A percentile compares a stretch with the other conserved stretches of the same genome.
Evolutionary conservation across 1,140 invertebrate species (phyloP).

Genomic region (Drosophila melanogaster): Release_6_plus_ISO1_MT NT_037436.4:1266501-1267000

Average conservation of each 20-base stretch:
- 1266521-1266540: slow-evolving; percentile 18
- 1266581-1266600: slow-evolving; percentile 30
- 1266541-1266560: slow-evolving; percentile 63
- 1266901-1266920: slow-evolving; percentile 10
- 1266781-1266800: slow-evolving; percentile 3
- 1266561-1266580: slow-evolving; percentile 60
- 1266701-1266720: background rate
- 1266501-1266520: slow-evolving; percentile 46
- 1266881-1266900: slow-evolving; percentile 56
- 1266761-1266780: slow-evolving; percentile 2
- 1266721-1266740: background rate
- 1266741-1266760: background rate
- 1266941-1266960: slow-evolving; percentile 19
- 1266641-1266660: slow-evolving; percentile 39
- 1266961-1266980: slow-evolving; percentile 37
- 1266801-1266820: slow-evolving; percentile 2
- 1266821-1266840: slow-evolving; percentile 22
- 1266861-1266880: slow-evolving; percentile 42
- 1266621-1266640: slow-evolving; percentile 50
- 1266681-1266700: slow-evolving; percentile 58
- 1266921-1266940: slow-evolving; percentile 39
- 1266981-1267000: slow-evolving; percentile 8
- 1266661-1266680: background rate
- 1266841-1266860: slow-evolving; percentile 28
- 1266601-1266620: slow-evolving; percentile 25